These are phyloP conservation scores for Pantelozetes paolii DNA, from an alignment of 2,888 invertebrate genomes.

Conservation along the genomic window DNA sequence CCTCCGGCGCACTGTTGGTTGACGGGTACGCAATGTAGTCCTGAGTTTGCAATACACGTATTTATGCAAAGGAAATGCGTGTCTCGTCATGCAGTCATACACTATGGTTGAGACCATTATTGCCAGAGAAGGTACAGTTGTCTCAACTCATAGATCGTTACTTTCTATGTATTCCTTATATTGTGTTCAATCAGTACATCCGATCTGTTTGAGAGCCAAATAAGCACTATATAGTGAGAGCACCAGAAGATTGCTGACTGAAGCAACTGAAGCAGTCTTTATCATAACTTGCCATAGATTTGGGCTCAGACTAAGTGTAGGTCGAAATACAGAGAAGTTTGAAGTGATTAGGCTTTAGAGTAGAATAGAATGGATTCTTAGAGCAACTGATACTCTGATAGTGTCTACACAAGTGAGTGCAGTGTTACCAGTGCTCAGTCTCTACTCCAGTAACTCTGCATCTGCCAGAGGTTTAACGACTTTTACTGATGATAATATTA, in stretches of 20 bases:
- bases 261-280: slow-evolving; percentile 6
- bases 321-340: neutral
- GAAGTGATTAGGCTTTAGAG: slow-evolving; percentile 5
- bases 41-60: too few relatives aligned
- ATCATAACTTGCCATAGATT: neutral
- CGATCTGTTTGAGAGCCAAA: slow-evolving; percentile 17
- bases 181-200: slow-evolving; percentile 32
- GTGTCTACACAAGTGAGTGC: neutral
- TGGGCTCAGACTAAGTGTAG: neutral
- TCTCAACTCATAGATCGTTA: neutral
- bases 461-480: slow-evolving; percentile 33
- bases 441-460: slow-evolving; percentile 2
- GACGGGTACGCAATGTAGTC: slow-evolving; percentile 3
- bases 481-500: slow-evolving; percentile 31
- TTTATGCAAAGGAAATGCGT: slow-evolving; percentile 8
- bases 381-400: slow-evolving; percentile 9
- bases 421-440: neutral
- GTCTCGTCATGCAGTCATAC: slow-evolving; percentile 15
- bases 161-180: slow-evolving; percentile 5
- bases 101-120: slow-evolving; percentile 4
- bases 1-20: neutral
- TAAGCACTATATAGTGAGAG: slow-evolving; percentile 17
- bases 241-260: slow-evolving; percentile 3
- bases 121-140: neutral
- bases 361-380: neutral